Evolutionary conservation across 2,888 invertebrate genomes (phyloP).

Genomic region (Napeogenes inachia): DNA sequence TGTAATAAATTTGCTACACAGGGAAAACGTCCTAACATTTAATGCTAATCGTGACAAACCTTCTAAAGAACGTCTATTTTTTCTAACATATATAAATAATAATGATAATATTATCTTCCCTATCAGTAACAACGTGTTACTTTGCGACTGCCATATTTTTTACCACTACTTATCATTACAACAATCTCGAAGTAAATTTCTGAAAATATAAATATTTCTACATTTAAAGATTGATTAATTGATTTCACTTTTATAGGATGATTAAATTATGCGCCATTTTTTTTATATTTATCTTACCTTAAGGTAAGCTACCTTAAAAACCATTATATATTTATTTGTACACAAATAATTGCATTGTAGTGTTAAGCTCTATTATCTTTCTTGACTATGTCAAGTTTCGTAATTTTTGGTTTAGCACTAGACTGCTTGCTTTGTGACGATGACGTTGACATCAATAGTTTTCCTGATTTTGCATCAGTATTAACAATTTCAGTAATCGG

Average conservation of each 20-base stretch:
- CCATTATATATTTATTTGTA: slow-evolving; percentile 8
- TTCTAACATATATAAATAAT: slow-evolving; percentile 1
- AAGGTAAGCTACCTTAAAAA: not conserved
- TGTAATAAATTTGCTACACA: slow-evolving; percentile 29
- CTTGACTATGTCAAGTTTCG: slow-evolving; percentile 18
- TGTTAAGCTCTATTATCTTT: slow-evolving; percentile 44
- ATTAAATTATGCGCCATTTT: not conserved
- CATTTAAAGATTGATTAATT: slow-evolving; percentile 15
- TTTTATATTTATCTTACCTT: not conserved
- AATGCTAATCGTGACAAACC: not conserved
- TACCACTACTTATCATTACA: slow-evolving; percentile 28
- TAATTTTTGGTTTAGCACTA: slow-evolving; percentile 25
- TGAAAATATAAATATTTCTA: slow-evolving; percentile 5
- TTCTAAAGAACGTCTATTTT: slow-evolving; percentile 5
- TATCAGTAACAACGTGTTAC: slow-evolving; percentile 9
- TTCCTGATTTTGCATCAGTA: slow-evolving; percentile 14
- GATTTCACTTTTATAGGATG: slow-evolving; percentile 18
- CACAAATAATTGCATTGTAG: slow-evolving; percentile 22
- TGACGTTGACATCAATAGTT: slow-evolving; percentile 10
- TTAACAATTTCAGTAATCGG: slow-evolving; percentile 12
- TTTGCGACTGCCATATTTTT: slow-evolving; percentile 9
- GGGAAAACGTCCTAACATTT: slow-evolving; percentile 1
- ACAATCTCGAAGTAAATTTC: slow-evolving; percentile 17
- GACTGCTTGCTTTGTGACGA: not conserved
- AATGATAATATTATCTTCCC: slow-evolving; percentile 9